Evolutionary conservation across 2,888 invertebrate genomes (phyloP).

Genomic region (Caenorhabditis auriculariae): DNA sequence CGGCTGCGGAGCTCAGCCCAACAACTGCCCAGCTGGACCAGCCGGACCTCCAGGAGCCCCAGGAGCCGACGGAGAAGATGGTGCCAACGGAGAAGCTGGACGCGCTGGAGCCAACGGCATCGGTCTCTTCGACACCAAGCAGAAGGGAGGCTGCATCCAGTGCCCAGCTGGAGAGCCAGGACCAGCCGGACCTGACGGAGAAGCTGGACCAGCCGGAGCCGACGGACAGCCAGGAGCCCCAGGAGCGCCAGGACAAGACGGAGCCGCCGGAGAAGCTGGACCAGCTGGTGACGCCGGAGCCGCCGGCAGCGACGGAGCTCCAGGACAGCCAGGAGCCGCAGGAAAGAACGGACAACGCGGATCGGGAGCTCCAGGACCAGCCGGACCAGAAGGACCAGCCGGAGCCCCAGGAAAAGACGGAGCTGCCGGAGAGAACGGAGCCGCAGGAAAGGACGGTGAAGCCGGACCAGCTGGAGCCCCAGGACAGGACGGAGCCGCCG

Average conservation of each 20-base stretch:
- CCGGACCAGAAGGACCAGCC: constrained; percentile 38
- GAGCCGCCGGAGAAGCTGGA: constrained; percentile 38
- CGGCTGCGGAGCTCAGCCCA: constrained; percentile 40
- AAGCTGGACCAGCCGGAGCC: constrained; percentile 40
- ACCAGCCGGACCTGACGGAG: constrained; percentile 46
- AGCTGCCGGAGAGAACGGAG: constrained; percentile 39
- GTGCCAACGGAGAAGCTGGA: constrained; percentile 39
- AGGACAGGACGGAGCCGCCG: constrained; percentile 43
- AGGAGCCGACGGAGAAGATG: constrained; percentile 48
- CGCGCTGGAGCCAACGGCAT: constrained; percentile 34
- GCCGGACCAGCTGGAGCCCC: constrained; percentile 45
- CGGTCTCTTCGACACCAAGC: constrained; percentile 27
- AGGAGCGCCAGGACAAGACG: constrained; percentile 40
- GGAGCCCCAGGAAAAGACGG: constrained; percentile 41
- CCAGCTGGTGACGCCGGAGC: constrained; percentile 42
- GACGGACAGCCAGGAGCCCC: constrained; percentile 43
- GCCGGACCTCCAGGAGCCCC: constrained; percentile 44
- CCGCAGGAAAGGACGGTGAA: constrained; percentile 38
- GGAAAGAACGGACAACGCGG: constrained; percentile 48
- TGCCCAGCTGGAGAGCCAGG: constrained; percentile 50
- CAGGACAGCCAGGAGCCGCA: constrained; percentile 38
- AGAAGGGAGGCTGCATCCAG: constrained; percentile 43
- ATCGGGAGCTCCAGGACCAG: constrained; percentile 43
- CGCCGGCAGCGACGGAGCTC: constrained; percentile 32
- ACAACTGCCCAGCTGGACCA: constrained; percentile 48